Percentiles rank a stretch among this genome's conserved stretches.
phyloP scores from a whole-genome alignment of 2,113 vertebrate species.

The Callipepla californica region DNA sequence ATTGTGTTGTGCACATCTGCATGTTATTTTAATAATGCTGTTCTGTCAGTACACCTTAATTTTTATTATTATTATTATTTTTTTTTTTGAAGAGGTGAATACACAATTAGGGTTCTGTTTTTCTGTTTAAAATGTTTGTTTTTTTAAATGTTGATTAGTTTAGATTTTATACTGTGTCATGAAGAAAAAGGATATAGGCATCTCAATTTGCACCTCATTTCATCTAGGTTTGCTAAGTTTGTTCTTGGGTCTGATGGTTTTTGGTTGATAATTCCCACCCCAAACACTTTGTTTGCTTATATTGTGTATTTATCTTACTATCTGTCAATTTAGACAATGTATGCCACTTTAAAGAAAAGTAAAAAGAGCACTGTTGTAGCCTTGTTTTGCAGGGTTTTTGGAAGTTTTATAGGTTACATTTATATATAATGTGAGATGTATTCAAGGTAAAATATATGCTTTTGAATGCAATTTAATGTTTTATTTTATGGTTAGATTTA shows the following conservation, averaged over 20 bases:
- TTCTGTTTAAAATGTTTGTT: neutral
- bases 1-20: rapidly evolving
- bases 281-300: neutral
- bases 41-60: neutral
- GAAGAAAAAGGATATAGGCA: neutral
- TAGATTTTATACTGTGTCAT: neutral
- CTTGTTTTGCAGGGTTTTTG: neutral
- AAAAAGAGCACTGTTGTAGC: neutral
- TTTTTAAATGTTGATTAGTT: neutral
- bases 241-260: neutral
- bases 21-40: neutral
- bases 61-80: neutral
- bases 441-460: neutral
- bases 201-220: neutral
- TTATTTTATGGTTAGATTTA: neutral
- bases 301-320: neutral
- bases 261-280: neutral
- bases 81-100: neutral
- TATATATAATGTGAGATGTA: neutral
- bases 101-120: neutral
- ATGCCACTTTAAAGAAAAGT: neutral
- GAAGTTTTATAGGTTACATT: neutral
- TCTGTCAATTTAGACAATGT: neutral
- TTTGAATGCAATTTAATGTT: neutral
- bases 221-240: neutral